Base-by-base conservation (phyloP, 2,888 invertebrate genomes). In the Apotomis capreana region DNA sequence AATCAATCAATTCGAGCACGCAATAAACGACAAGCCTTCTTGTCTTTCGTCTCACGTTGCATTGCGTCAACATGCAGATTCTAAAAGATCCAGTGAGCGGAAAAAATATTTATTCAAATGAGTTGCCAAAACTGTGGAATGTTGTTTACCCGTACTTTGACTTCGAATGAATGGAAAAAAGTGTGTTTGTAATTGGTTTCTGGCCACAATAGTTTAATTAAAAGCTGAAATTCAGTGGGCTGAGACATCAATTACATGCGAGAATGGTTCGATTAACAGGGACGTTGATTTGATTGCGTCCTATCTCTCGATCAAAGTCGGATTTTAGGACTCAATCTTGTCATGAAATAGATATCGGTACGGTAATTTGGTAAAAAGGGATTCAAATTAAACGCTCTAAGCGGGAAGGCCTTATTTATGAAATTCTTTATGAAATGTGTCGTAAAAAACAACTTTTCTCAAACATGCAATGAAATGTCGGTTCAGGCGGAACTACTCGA, bases 121-220 rank as follows among this genome's bases (percentile, higher is more conserved):
- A 79, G 81, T 82, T 84, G 87, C 86, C 85, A 88, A 89, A 88
- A 86, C 83, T 76, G 79, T 74, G 86, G 89, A 89, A 89, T 90
- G 86, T 83, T 86, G 86, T 88, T 88, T 86, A 68, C 59, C 71
- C 68, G 74, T 65, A 57, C 71, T 74, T 71, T 68, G 74, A 68
- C 74, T 74, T 37, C 62, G 54, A 13, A 70, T 70, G 60, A 65
- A 70, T 26, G 44, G 64, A 63, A 74, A 70, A 74, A 70, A 61
- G 69, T 73, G 58, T 15, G 26, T 58, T 62, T 58, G 57, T 52
- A 54, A 72, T 72, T 58, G 62, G 10, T 26, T 71, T 55, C 57
- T 51, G 70, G 57, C 44, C 68, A 72, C 72, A 72, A 72, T 72
- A 54, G 63, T 78, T 70, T 70, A 77, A 78, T 78, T 76, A 72